phyloP scores from a whole-genome alignment of 2,113 vertebrate species.

The Alligator sinensis region DNA sequence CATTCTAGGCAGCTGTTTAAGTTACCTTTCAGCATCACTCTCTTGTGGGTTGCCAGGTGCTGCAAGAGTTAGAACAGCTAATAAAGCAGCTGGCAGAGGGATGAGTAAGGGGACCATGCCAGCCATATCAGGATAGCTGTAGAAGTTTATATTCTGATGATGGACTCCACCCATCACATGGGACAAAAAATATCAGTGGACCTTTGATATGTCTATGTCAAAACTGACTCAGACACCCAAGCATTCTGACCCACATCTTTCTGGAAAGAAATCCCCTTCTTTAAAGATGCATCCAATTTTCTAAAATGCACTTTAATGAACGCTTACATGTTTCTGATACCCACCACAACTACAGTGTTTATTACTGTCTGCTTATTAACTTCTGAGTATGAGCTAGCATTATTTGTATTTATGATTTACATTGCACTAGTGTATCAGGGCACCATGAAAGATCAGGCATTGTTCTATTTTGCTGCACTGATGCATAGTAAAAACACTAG shows the following conservation, averaged over 20 bases:
- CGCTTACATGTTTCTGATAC: not conserved
- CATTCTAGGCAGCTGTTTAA: constrained; percentile 29
- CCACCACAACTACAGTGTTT: not conserved
- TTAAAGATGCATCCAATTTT: not conserved
- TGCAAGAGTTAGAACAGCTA: not conserved
- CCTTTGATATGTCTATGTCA: not conserved
- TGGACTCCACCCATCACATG: too few relatives aligned
- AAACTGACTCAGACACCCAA: not conserved
- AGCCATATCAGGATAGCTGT: not conserved
- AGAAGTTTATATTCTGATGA: too few relatives aligned
- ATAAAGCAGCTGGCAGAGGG: constrained; percentile 46
- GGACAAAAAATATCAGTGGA: not conserved
- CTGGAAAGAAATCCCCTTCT: not conserved
- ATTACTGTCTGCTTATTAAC: not conserved
- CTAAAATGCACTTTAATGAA: constrained; percentile 19
- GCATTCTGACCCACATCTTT: not conserved
- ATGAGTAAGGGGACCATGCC: not conserved
- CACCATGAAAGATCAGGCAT: not conserved
- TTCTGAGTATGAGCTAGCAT: constrained; percentile 17
- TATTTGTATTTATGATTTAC: constrained; percentile 26
- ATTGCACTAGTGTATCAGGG: not conserved
- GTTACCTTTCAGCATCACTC: constrained; percentile 26
- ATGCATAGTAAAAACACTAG: rapidly evolving
- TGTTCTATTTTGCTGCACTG: not conserved
- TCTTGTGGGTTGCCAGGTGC: not conserved